Base-by-base conservation (phyloP, 2,888 invertebrate species). In the Chelonus formosanus region DNA sequence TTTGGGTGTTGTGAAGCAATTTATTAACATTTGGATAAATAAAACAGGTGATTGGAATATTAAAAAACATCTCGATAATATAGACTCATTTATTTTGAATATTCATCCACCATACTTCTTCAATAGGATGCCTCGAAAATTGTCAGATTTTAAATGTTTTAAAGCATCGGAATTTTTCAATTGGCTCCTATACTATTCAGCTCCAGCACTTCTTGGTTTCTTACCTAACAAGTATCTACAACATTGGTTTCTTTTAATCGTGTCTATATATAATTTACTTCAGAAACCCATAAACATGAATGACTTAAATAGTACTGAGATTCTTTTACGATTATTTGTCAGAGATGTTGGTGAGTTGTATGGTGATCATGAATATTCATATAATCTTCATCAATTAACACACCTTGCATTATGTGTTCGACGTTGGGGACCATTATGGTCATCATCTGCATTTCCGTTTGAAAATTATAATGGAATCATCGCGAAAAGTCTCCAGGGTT, bases 151-250 rank as follows among this genome's bases (percentile, higher is more conserved):
- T 10, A 58, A 61, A 48, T 65, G 40, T 62, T 73, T 65, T 55
- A 73, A 71, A 58, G 71, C 71, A 5, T 68, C 67, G 6, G 72
- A 72, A 56, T 70, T 54, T 47, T 65, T 67, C 50, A 67, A 71
- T 58, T 71, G 43, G 47, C 50, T 71, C 40, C 40, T 72, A 5
- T 72, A 58, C 68, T 73, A 70, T 68, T 71, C 70, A 32, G 20
- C 70, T 53, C 71, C 72, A 50, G 34, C 54, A 7, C 53, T 71
- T 10, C 31, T 35, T n/a, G 44, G 59, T 43, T 59, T 57, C 47
- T 70, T 73, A 63, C 55, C 55, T 7, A 34, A 58, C 7, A 58
- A 45, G 47, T 58, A 47, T 35, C 10, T 47, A 4, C 35, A 58
- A 5, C 58, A 58, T 58, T 58, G 35, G 34, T 31, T 31, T 20